Evolutionary conservation across 2,888 invertebrate genomes (phyloP), one percentile per base, ranked within the genome.

Genomic region (Rhagophthalmus giganteus): DNA sequence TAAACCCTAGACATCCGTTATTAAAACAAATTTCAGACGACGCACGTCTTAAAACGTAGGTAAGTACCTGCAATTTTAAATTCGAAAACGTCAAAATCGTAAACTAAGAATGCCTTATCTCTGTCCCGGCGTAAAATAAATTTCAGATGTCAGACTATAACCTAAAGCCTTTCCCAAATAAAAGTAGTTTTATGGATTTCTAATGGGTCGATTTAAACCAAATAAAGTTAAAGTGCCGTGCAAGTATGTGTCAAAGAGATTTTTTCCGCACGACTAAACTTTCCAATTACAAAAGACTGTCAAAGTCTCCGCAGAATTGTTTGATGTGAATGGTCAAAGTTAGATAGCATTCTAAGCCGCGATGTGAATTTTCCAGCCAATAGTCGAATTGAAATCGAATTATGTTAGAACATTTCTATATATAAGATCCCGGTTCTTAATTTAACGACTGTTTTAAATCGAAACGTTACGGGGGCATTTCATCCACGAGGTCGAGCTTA

Each of bases 241-340:
- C 40, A 40, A 52, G 46, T 47, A 41, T 53, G 53, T 53, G 53
- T 53, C 53, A 47, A 46, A 46, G 47, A 47, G 47, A 58, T 64
- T 64, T 61, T 63, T 63, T 62, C 61, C 58, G 58, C 59, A 57
- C 59, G 63, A 60, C 53, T 61, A 55, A 53, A 30, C 58, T 54
- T 65, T 63, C 59, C 64, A 55, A 61, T 64, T 63, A 64, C 57
- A 51, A 59, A 59, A 62, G 62, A 61, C 48, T 59, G 41, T 40
- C 35, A 44, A 46, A 39, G 45, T 35, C 35, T 38, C 47, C 32
- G 47, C 56, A 40, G 59, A 55, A 62, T 59, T 60, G 61, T 63
- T 62, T 55, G 61, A 63, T 59, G 58, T 54, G 62, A 62, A 65
- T 65, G 64, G 65, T 63, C 65, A 65, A 65, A 65, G 65, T 65